A percentile compares a stretch with the other conserved stretches of the same genome.
Conservation (phyloP, 2,797 vertebrate genomes). For the Potorous gilbertii region DNA sequence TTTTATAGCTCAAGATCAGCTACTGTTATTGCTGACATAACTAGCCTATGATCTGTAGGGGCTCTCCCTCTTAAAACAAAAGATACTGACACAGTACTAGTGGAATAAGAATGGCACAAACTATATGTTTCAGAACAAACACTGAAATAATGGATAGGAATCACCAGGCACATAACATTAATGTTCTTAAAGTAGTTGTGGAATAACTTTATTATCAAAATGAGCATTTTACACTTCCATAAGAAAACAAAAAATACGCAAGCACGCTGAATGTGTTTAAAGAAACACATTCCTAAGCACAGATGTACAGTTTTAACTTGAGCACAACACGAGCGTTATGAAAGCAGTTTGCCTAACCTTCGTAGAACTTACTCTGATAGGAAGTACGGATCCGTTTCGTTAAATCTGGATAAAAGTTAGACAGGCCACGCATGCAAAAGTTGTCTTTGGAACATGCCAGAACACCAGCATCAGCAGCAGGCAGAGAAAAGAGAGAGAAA, state of each 20-base stretch:
- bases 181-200: slow-evolving; percentile 59
- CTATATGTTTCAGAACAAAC: slow-evolving; percentile 67
- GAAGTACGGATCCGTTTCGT: slow-evolving; percentile 99
- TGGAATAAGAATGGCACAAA: not conserved
- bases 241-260: slow-evolving; percentile 80
- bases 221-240: slow-evolving; percentile 74
- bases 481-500: slow-evolving; percentile 91
- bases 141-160: slow-evolving; percentile 66
- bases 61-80: slow-evolving; percentile 74
- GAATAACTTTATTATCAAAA: slow-evolving; percentile 71
- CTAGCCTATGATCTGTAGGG: slow-evolving; percentile 56
- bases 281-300: slow-evolving; percentile 85
- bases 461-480: slow-evolving; percentile 92
- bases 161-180: slow-evolving; percentile 58
- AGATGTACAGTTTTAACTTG: slow-evolving; percentile 77
- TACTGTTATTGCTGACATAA: slow-evolving; percentile 30
- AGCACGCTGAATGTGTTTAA: slow-evolving; percentile 86
- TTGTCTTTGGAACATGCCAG: slow-evolving; percentile 98
- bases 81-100: slow-evolving; percentile 62
- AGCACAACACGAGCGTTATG: slow-evolving; percentile 75
- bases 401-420: slow-evolving; percentile 99
- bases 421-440: slow-evolving; percentile 99
- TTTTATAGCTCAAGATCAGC: slow-evolving; percentile 26
- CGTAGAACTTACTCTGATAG: slow-evolving; percentile 97
- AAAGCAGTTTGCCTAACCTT: slow-evolving; percentile 83